Conservation (phyloP, 2,113 vertebrate genomes). For the Chionodraco myersi region DNA sequence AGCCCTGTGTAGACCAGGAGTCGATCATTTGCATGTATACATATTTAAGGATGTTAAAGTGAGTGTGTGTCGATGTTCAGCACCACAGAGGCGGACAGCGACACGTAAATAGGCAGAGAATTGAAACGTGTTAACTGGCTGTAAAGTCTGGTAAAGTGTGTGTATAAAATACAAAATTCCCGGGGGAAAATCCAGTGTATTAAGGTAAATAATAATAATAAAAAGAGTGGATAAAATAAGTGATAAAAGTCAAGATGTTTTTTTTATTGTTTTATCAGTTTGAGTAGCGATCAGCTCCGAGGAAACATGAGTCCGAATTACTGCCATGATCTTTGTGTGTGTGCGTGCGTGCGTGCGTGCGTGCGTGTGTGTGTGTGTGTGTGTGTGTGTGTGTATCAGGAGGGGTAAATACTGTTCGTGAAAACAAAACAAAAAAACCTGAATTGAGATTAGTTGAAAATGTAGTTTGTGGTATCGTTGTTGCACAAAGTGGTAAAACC, state of each 20-base stretch:
- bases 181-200: neutral
- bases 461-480: neutral
- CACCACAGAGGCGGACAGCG: conserved; percentile 37
- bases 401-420: conserved; percentile 2
- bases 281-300: too few relatives aligned
- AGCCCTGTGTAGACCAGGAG: neutral
- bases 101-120: neutral
- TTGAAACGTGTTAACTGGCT: neutral
- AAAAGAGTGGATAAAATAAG: neutral
- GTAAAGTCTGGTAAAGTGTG: conserved; percentile 4
- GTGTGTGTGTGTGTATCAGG: conserved; percentile 27
- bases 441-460: neutral
- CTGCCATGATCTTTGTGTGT: neutral
- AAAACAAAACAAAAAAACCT: conserved; percentile 4
- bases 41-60: too few relatives aligned
- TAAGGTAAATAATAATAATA: neutral
- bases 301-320: too few relatives aligned
- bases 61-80: conserved; percentile 14
- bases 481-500: neutral
- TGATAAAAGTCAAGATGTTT: neutral
- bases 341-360: conserved; percentile 23
- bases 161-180: neutral
- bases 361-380: too few relatives aligned
- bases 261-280: neutral
- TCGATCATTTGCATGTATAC: too few relatives aligned